These are phyloP conservation scores for Drosophila subpulchrella DNA, from an alignment of 1,140 invertebrate genomes.

Conservation along the genomic window DNA sequence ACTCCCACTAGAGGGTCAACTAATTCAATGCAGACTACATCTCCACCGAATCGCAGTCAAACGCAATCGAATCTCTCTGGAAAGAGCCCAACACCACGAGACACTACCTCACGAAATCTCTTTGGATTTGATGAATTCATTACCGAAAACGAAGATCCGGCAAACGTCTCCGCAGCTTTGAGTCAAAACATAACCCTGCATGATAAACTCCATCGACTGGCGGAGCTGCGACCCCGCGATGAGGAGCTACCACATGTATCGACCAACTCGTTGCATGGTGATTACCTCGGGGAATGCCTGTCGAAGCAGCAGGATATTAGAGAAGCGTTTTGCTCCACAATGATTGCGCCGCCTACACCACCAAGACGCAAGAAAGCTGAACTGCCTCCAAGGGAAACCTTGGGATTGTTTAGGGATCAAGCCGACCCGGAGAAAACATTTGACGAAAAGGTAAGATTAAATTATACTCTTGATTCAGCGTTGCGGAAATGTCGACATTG, in stretches of 20 bases:
- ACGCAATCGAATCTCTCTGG: constrained; percentile 40
- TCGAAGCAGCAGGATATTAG: constrained; percentile 59
- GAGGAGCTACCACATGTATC: constrained; percentile 37
- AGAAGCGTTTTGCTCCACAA: constrained; percentile 71
- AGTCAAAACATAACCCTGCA: constrained; percentile 37
- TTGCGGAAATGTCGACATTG: background rate
- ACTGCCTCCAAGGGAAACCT: constrained; percentile 27
- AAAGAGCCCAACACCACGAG: background rate
- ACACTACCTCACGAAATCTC: constrained; percentile 22
- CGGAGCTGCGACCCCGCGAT: constrained; percentile 44
- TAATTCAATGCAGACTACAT: too few relatives aligned
- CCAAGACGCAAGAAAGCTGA: constrained; percentile 10
- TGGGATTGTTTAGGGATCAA: constrained; percentile 50
- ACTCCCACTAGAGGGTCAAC: too few relatives aligned
- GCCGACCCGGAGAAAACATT: constrained; percentile 65
- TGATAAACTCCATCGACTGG: constrained; percentile 59
- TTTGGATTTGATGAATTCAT: constrained; percentile 69
- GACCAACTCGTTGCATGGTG: constrained; percentile 6
- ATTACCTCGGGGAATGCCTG: constrained; percentile 17
- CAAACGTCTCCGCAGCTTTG: fast-evolving
- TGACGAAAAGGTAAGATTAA: constrained; percentile 51
- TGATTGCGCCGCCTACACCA: constrained; percentile 30
- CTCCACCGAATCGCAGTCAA: constrained; percentile 11
- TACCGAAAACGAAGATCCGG: constrained; percentile 11
- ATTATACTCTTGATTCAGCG: constrained; percentile 11